phyloP scores from a whole-genome alignment of 2,797 vertebrate species.

The Brachymystax lenok region DNA sequence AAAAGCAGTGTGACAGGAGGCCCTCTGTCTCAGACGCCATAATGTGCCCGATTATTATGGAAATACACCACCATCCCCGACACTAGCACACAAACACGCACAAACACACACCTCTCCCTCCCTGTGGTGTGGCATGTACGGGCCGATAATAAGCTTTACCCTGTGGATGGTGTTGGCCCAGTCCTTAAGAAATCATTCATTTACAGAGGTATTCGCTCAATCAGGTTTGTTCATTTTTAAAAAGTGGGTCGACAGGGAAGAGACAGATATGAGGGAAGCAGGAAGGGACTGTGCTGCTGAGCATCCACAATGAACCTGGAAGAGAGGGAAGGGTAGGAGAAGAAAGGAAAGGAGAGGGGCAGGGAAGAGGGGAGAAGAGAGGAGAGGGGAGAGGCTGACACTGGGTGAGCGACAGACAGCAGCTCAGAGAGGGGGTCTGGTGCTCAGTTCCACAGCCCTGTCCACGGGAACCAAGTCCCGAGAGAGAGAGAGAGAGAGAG shows the following conservation, averaged over 20 bases:
- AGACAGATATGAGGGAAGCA: too few species aligned
- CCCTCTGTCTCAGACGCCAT: slow-evolving; percentile 69
- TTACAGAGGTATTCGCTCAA: slow-evolving; percentile 73
- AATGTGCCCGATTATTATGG: slow-evolving; percentile 77
- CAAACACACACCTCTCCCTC: too few species aligned
- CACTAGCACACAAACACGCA: slow-evolving; percentile 56
- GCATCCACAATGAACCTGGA: slow-evolving; percentile 55
- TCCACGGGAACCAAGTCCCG: not conserved
- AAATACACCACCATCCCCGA: slow-evolving; percentile 60
- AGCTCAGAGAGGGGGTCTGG: slow-evolving; percentile 22
- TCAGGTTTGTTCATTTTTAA: slow-evolving; percentile 73
- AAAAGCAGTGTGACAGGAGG: slow-evolving; percentile 67
- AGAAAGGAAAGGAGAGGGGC: too few species aligned
- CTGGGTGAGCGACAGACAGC: not conserved
- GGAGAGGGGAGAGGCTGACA: slow-evolving; percentile 18
- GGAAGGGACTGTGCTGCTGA: slow-evolving; percentile 32
- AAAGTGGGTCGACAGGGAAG: too few species aligned
- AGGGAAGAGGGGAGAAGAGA: too few species aligned
- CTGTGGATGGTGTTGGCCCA: slow-evolving; percentile 63
- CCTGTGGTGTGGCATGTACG: slow-evolving; percentile 43
- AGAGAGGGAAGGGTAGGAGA: slow-evolving; percentile 10
- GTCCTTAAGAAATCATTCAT: slow-evolving; percentile 76
- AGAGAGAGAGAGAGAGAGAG: not conserved
- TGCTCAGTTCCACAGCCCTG: slow-evolving; percentile 36
- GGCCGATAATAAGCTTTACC: slow-evolving; percentile 75